phyloP scores from a whole-genome alignment of 2,888 invertebrate species.

The Schizaphis graminum region DNA sequence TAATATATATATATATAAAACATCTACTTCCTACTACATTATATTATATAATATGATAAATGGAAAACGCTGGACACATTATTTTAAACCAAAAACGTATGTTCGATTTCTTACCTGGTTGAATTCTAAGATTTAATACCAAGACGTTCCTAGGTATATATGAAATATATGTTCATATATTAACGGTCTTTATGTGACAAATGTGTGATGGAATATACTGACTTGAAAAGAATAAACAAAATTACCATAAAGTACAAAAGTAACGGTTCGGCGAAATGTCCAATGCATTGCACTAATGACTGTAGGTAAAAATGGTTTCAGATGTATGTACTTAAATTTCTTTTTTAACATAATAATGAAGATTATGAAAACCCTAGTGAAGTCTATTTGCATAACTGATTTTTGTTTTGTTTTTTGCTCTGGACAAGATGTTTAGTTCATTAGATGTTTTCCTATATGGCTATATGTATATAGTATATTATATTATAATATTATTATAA shows the following conservation, averaged over 20 bases:
- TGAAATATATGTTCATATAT: slow-evolving; percentile 7
- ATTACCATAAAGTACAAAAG: slow-evolving; percentile 54
- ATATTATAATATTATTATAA: not conserved
- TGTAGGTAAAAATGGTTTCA: not conserved
- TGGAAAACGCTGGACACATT: not conserved
- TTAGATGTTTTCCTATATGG: slow-evolving; percentile 40
- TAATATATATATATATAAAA: not conserved
- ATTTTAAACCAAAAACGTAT: not conserved
- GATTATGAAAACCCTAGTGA: slow-evolving; percentile 25
- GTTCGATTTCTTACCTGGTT: not conserved
- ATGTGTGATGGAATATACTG: slow-evolving; percentile 26
- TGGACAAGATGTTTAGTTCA: slow-evolving; percentile 49
- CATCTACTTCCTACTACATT: not conserved
- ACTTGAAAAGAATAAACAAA: slow-evolving; percentile 50
- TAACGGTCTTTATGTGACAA: slow-evolving; percentile 38
- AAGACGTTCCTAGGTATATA: not conserved
- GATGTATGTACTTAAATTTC: slow-evolving; percentile 22
- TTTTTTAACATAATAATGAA: slow-evolving; percentile 43
- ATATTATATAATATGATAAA: not conserved
- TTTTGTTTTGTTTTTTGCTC: slow-evolving; percentile 60
- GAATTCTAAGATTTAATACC: not conserved
- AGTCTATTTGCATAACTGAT: slow-evolving; percentile 62
- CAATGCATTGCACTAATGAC: slow-evolving; percentile 51
- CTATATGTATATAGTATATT: not conserved
- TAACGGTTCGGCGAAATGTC: slow-evolving; percentile 57